phyloP scores from a whole-genome alignment of 1,140 invertebrate species.

The Ceratina japonica region DNA sequence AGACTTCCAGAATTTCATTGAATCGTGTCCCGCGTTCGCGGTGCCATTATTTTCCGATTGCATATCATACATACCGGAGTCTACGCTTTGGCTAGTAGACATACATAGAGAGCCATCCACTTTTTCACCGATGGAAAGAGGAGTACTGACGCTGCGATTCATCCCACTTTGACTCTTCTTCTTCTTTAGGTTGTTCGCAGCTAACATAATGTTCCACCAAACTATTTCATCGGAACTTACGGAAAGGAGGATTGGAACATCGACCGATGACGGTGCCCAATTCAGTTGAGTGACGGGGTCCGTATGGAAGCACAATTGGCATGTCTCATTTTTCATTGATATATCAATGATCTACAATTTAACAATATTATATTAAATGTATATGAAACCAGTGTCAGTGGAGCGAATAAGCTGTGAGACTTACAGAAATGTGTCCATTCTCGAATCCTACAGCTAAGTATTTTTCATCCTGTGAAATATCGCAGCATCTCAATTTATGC shows the following conservation, averaged over 20 bases:
- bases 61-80: neutral
- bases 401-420: conserved; percentile 21
- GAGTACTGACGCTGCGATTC: conserved; percentile 64
- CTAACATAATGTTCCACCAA: conserved; percentile 72
- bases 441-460: conserved; percentile 73
- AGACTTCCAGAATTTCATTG: conserved; percentile 61
- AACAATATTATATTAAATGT: conserved; percentile 13
- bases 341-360: conserved; percentile 71
- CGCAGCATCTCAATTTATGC: conserved; percentile 65
- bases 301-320: conserved; percentile 63
- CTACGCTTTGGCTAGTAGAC: conserved; percentile 26
- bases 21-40: neutral
- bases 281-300: conserved; percentile 67
- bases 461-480: conserved; percentile 72
- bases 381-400: neutral
- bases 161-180: conserved; percentile 66
- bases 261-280: conserved; percentile 68
- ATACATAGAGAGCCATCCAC: conserved; percentile 7
- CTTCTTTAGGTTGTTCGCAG: conserved; percentile 51
- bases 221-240: conserved; percentile 70
- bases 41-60: conserved; percentile 28
- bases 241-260: conserved; percentile 69
- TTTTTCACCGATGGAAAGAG: conserved; percentile 44
- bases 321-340: conserved; percentile 43
- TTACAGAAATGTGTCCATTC: conserved; percentile 73